Evolutionary conservation across 2,888 invertebrate species (phyloP).

Genomic region (Agonopterix heracliana): DNA sequence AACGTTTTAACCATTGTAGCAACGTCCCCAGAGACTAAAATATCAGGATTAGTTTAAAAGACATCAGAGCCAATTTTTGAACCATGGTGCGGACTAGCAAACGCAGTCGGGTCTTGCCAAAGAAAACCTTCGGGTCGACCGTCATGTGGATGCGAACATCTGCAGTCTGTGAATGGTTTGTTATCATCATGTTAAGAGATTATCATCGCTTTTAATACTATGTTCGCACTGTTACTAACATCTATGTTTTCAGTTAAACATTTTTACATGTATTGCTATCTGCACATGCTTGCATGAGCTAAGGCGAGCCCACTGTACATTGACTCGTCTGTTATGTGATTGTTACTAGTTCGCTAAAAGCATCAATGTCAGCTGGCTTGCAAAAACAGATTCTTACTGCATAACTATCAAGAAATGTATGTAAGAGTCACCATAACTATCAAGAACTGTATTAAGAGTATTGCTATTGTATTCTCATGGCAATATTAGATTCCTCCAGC

Average conservation of each 20-base stretch:
- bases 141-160: slow-evolving; percentile 39
- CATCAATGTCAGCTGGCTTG: too few species aligned
- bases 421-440: too few species aligned
- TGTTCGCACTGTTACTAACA: neutral
- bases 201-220: neutral
- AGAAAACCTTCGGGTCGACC: slow-evolving; percentile 65
- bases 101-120: slow-evolving; percentile 31
- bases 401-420: too few species aligned
- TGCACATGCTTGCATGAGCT: too few species aligned
- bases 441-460: too few species aligned
- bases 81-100: slow-evolving; percentile 65
- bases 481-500: too few species aligned
- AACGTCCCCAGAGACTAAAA: neutral
- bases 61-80: slow-evolving; percentile 70
- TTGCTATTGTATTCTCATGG: too few species aligned
- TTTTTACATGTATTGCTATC: too few species aligned
- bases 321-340: too few species aligned
- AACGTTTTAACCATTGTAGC: neutral
- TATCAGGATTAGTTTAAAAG: slow-evolving; percentile 24
- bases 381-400: too few species aligned
- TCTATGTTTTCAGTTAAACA: neutral
- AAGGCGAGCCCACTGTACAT: too few species aligned
- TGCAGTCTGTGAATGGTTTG: slow-evolving; percentile 77
- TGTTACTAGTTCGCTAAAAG: too few species aligned
- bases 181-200: slow-evolving; percentile 51